Percentiles rank a stretch among this genome's conserved stretches.
These are phyloP conservation scores for Ormyrus nitidulus DNA, from an alignment of 2,888 invertebrate species.

Conservation along the genomic window DNA sequence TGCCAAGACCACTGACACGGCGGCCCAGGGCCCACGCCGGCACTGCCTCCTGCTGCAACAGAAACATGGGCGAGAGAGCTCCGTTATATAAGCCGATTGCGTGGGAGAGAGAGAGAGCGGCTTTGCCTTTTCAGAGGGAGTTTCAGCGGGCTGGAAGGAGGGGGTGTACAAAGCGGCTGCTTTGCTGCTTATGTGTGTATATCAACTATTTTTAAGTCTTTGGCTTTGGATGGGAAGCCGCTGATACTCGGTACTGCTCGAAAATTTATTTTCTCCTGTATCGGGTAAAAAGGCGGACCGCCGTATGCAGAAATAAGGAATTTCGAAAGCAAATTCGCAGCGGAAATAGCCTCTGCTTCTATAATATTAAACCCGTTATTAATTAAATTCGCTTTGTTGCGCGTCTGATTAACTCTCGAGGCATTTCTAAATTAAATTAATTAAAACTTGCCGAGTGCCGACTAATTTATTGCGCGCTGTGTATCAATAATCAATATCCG, in stretches of 20 bases:
- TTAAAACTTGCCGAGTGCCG: neutral
- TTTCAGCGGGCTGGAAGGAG: neutral
- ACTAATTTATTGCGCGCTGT: neutral
- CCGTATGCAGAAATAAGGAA: neutral
- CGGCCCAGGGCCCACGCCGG: conserved; percentile 7
- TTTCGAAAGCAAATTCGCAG: neutral
- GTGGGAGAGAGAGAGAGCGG: neutral
- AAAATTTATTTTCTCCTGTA: neutral
- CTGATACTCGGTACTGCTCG: too few species aligned
- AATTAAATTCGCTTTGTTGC: neutral
- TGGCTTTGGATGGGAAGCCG: too few species aligned
- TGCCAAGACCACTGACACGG: neutral
- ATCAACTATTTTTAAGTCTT: too few species aligned
- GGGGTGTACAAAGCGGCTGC: neutral
- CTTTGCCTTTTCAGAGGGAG: neutral
- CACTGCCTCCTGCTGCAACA: conserved; percentile 24
- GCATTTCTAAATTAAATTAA: neutral
- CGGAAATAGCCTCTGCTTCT: neutral
- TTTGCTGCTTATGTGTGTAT: neutral
- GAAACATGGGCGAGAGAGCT: too few species aligned
- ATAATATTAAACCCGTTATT: neutral
- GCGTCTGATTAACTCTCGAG: too few species aligned
- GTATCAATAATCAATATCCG: conserved; percentile 4
- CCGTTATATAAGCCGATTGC: neutral
- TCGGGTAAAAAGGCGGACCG: neutral